Base-by-base conservation (phyloP, 2,797 vertebrate genomes). In the Sebastes cheni region DNA sequence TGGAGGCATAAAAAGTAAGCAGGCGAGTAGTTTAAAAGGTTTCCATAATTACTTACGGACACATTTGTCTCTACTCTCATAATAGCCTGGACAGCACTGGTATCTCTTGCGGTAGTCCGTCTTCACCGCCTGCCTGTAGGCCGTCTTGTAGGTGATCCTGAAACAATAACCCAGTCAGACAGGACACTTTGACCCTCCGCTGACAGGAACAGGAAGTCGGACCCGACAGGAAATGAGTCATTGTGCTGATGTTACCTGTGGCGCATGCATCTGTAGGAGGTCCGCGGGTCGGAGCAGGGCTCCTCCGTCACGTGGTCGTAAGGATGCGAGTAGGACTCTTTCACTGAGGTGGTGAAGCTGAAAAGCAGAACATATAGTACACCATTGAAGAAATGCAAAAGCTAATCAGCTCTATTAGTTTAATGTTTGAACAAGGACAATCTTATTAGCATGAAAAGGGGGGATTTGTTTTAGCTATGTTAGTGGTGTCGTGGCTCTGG, bases 41-140 rank as follows among this genome's bases (percentile, higher is more conserved):
- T 66, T 77, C 42, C 36, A 9, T 18, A 1, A n/a, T 52, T 82
- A 98, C 98, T 99, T 94, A 99, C 98, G 96, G 88, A 98, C 96
- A 67, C 98, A 99, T 81, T 85, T 86, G 56, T 94, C 94, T 1
- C 89, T 85, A 82, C 97, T 99, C 93, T 99, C 97, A 2, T 99
- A 98, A 88, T 97, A 98, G 14, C 97, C 98, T 0, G 81, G 95
- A 61, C 98, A 99, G 94, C 98, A 99, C 79, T 95, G 95, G 88
- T 97, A 96, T 56, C 98, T 96, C 87, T 91, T 93, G 5, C 98
- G 95, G 83, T 98, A 95, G 68, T 97, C 95, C 0, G 93, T 95
- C 88, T 96, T 98, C 68, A 99, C 91, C 0, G 96, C 94, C 85
- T 97, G 97, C 12, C 97, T 96, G 91, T 99, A 99, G 22, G 97